Base-by-base conservation (phyloP, 2,888 invertebrate species). In the Chalcis sispes region DNA sequence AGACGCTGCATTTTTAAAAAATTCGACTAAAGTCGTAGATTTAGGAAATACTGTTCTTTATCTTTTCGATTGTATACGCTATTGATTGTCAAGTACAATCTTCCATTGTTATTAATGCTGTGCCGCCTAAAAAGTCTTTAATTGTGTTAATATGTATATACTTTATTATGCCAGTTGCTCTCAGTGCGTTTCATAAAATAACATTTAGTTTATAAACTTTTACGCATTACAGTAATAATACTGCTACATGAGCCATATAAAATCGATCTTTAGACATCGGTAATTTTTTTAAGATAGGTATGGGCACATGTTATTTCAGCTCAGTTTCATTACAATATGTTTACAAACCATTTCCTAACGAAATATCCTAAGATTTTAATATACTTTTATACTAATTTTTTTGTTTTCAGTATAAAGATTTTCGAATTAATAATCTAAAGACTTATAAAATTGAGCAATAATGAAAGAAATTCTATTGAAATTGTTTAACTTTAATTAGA, bases 71-170 rank as follows among this genome's bases (percentile, higher is more conserved):
- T 66, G 67, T 61, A 70, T 66, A 74, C 67, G 20, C 69, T 77
- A 75, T 66, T 79, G 79, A 80, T 80, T 80, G 79, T 80, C 79
- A 80, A 65, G 27, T 78, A 80, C 73, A 77, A 77, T 77, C 76
- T 73, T 69, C 54, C 25, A 56, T n/a, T n/a, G n/a, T 71, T n/a
- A 13, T 67, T 32, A 10, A 58, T 58, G 25, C 27, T 61, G 61
- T 70, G 69, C 48, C 59, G 20, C 48, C 69, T 69, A 59, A 20
- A 27, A 69, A 69, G 46, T 69, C 46, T 69, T 69, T n/a, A 58
- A 59, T 58, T 59, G 48, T 29, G 32, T 59, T 32, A 2, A n/a
- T n/a, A n/a, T 15, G 8, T 46, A 46, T 46, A 15, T 46, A 3
- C n/a, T 15, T 46, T 46, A 46, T 46, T 46, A 46, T 15, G 8